Evolutionary conservation across 2,113 vertebrate genomes (phyloP), one percentile per base, ranked within the genome.

Genomic region (Amphiprion percula): DNA sequence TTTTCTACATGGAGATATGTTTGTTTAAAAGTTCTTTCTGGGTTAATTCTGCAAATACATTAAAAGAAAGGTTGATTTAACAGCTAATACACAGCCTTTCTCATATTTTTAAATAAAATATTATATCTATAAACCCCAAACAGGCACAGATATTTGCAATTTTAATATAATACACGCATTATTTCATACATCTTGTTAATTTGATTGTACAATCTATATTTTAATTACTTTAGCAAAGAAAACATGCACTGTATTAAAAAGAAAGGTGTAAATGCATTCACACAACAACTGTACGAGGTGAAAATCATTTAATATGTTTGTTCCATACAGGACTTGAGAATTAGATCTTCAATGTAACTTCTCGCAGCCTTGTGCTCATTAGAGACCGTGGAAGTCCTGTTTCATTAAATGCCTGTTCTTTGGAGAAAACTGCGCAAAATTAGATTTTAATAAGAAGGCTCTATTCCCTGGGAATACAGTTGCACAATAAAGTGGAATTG

Each of bases 351-450:
- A 53, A 54, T 68, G 44, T 46, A 63, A 78, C 65, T 68, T 87
- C 55, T 49, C 68, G 33, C 74, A 72, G 77, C 49, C 21, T 10
- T 4, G 0, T 23, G 49, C 84, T 94, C 90, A 91, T 94, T 90
- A 87, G 81, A 82, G 80, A 84, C 61, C 33, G 0, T 9, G 33
- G 63, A 55, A 39, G 67, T 88, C 23, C 79, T 70, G 69, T 84
- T 90, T 89, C 81, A 89, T 91, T 91, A 91, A 90, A 89, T 69
- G 69, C 64, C 73, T 68, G 64, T 83, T 82, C 89, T 91, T 85
- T 79, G 77, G 86, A 87, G 86, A 81, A 85, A 86, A 83, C 47
- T 26, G 60, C 82, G 77, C 69, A 73, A 67, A 87, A 91, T 87
- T 59, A 76, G 78, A 87, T 88, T 93, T 92, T 91, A 90, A 93